Evolutionary conservation across 2,113 vertebrate species (phyloP).

Genomic region (Mesoclemmys tuberculata): DNA sequence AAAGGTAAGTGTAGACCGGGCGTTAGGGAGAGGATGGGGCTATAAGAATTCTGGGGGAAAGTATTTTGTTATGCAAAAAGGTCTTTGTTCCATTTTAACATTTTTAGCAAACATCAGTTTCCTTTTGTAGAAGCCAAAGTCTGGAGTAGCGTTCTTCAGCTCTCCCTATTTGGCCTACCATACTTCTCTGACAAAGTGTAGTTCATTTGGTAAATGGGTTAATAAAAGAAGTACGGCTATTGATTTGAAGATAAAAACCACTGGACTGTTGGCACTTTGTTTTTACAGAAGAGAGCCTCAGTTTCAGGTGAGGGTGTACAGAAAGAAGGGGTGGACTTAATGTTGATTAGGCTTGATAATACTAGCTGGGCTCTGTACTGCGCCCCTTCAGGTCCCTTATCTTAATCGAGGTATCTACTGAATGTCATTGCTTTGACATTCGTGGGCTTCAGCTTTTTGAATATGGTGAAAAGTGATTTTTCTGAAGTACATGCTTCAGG

Average conservation of each 20-base stretch:
- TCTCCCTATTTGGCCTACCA: not conserved
- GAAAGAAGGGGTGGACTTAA: not conserved
- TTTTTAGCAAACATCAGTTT: rapidly evolving
- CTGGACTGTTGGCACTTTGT: not conserved
- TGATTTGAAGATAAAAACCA: not conserved
- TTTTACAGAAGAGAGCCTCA: not conserved
- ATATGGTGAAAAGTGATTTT: not conserved
- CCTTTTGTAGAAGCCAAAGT: not conserved
- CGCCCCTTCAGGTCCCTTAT: not conserved
- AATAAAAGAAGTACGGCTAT: not conserved
- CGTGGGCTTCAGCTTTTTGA: not conserved
- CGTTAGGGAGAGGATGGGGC: not conserved
- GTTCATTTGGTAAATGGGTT: rapidly evolving
- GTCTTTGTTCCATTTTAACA: not conserved
- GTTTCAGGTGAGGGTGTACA: not conserved
- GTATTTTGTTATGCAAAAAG: not conserved
- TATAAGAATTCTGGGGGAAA: not conserved
- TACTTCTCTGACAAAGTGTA: not conserved
- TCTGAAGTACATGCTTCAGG: not conserved
- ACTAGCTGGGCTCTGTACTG: rapidly evolving
- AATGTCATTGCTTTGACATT: not conserved
- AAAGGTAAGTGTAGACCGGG: too few species aligned
- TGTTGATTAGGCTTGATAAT: not conserved
- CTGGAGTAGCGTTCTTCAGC: not conserved
- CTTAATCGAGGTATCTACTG: not conserved